These are phyloP conservation scores for Anhinga rufa DNA, from an alignment of 2,113 vertebrate species.

Conservation along the genomic window DNA sequence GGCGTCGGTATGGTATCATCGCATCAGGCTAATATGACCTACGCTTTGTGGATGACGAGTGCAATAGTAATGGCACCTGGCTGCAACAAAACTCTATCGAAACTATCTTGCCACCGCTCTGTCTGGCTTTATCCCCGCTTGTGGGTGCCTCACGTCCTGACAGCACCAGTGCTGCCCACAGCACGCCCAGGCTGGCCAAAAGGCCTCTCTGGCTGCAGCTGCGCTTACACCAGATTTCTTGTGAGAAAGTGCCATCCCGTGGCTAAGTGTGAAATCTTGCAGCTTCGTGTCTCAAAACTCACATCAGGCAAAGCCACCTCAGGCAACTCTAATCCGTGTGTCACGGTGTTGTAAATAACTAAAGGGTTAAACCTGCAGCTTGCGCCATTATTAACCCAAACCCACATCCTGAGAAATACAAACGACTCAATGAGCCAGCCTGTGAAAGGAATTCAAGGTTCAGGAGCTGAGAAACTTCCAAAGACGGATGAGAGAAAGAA, in stretches of 20 bases:
- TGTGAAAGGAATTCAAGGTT: no score
- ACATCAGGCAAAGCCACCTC: fast-evolving
- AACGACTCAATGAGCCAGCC: no score
- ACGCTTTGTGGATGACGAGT: not conserved
- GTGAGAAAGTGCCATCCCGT: slow-evolving; percentile 61
- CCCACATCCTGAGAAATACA: no score
- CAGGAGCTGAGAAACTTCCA: no score
- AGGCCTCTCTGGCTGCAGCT: not conserved
- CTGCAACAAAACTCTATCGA: fast-evolving
- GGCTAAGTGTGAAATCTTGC: slow-evolving; percentile 8
- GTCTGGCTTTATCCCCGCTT: not conserved
- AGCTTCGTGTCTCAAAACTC: not conserved
- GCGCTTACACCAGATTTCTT: not conserved
- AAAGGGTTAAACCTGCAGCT: no score
- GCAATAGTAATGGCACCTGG: no score
- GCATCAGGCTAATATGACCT: not conserved
- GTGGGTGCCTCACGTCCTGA: fast-evolving
- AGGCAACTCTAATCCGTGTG: fast-evolving
- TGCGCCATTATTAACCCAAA: no score
- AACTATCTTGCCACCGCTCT: fast-evolving
- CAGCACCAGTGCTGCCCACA: not conserved
- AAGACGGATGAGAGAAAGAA: no score
- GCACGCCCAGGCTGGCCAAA: not conserved
- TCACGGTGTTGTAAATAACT: no score
- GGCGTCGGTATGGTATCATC: fast-evolving